phyloP scores from a whole-genome alignment of 1,140 invertebrate genomes.

The Drosophila quadrilineata region DNA sequence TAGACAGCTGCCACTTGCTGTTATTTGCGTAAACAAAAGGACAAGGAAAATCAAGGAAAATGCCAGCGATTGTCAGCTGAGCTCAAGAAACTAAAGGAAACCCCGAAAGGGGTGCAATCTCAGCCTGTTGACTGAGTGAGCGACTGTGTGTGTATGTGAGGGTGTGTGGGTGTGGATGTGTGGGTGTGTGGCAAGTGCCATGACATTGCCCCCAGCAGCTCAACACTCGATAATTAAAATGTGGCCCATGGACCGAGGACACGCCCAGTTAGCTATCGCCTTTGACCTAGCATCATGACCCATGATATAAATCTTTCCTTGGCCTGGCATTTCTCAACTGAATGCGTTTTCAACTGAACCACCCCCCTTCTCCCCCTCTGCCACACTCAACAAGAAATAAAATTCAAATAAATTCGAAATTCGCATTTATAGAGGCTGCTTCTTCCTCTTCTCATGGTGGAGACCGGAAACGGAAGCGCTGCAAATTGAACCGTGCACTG shows the following conservation, averaged over 20 bases:
- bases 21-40: constrained; percentile 42
- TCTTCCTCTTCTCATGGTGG: neutral
- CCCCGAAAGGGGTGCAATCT: neutral
- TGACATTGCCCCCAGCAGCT: constrained; percentile 27
- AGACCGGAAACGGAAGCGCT: neutral
- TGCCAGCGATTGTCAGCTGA: constrained; percentile 22
- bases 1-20: constrained; percentile 37
- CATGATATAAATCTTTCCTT: constrained; percentile 20
- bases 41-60: constrained; percentile 29
- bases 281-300: constrained; percentile 20
- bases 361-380: too few species aligned
- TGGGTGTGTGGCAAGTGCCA: neutral
- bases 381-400: constrained; percentile 52
- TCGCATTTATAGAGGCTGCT: neutral
- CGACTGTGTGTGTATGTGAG: neutral
- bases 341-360: too few species aligned
- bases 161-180: neutral
- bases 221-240: constrained; percentile 41
- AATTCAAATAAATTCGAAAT: constrained; percentile 40
- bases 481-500: neutral
- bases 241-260: constrained; percentile 21
- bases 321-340: constrained; percentile 7
- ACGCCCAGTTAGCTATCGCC: neutral
- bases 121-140: constrained; percentile 11
- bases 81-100: neutral